A percentile compares a stretch with the other conserved stretches of the same genome.
Evolutionary conservation across 2,888 invertebrate genomes (phyloP).

Genomic region (Cheiracanthium punctorium): DNA sequence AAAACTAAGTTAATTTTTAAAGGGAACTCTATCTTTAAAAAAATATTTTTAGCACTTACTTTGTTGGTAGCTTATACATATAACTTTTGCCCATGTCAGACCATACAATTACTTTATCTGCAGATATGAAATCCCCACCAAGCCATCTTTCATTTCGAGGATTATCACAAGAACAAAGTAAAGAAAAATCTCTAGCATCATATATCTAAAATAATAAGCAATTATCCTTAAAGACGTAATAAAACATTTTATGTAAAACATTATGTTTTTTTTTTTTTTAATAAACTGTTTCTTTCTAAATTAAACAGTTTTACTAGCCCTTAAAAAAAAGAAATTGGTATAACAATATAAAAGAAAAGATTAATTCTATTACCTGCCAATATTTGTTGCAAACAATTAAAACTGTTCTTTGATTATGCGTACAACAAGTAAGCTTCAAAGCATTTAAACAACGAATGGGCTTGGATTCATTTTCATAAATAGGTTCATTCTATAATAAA

Average conservation of each 20-base stretch:
- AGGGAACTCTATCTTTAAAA: too few relatives aligned
- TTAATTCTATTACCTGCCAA: conserved; percentile 85
- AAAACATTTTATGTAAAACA: background rate
- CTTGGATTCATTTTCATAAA: conserved; percentile 97
- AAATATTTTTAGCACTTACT: conserved; percentile 81
- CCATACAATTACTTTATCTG: conserved; percentile 95
- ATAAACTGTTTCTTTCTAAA: too few relatives aligned
- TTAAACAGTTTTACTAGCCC: too few relatives aligned
- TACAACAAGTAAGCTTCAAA: conserved; percentile 92
- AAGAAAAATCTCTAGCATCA: conserved; percentile 94
- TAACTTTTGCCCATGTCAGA: conserved; percentile 97
- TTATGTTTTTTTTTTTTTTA: background rate
- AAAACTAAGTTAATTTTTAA: too few relatives aligned
- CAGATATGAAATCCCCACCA: conserved; percentile 94
- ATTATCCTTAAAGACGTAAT: too few relatives aligned
- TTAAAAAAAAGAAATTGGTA: too few relatives aligned
- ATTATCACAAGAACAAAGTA: conserved; percentile 93
- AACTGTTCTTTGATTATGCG: conserved; percentile 96
- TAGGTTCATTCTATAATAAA: conserved; percentile 67
- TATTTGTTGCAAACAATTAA: conserved; percentile 97
- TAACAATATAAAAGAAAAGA: too few relatives aligned
- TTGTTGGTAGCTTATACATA: conserved; percentile 94
- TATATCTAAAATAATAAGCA: conserved; percentile 81
- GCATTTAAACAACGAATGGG: conserved; percentile 96
- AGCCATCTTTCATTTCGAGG: conserved; percentile 93